Percentiles rank a stretch among this genome's conserved stretches.
Evolutionary conservation across 2,888 invertebrate genomes (phyloP).

Genomic region (Melipona beecheii): DNA sequence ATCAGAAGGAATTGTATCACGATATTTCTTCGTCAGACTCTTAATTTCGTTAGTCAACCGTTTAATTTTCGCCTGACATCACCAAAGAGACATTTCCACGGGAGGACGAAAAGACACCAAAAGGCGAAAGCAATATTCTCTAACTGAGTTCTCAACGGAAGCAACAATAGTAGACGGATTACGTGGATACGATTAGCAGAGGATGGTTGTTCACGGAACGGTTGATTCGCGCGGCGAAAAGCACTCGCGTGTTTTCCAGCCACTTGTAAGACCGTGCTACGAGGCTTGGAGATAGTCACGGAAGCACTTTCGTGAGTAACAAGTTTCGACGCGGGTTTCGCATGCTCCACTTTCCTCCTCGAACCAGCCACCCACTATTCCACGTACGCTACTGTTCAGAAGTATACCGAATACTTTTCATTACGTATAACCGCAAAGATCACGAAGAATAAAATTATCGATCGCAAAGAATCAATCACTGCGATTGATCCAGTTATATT

Average conservation of each 20-base stretch:
- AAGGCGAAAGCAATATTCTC: background rate
- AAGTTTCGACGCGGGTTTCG: conserved; percentile 69
- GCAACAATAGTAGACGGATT: conserved; percentile 21
- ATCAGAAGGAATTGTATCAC: background rate
- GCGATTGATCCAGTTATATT: no score
- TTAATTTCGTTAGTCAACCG: background rate
- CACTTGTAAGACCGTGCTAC: conserved; percentile 64
- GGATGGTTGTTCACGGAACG: conserved; percentile 38
- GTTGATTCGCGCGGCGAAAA: conserved; percentile 47
- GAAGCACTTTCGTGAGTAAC: conserved; percentile 68
- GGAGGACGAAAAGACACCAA: background rate
- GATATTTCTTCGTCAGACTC: background rate
- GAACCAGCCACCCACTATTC: background rate
- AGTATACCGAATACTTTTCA: background rate
- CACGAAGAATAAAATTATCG: no score
- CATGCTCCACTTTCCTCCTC: conserved; percentile 50
- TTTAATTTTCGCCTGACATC: background rate
- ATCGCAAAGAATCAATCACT: no score
- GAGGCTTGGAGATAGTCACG: conserved; percentile 66
- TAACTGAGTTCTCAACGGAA: background rate
- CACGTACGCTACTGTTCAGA: background rate
- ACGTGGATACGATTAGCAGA: conserved; percentile 53
- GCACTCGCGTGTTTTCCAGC: conserved; percentile 64
- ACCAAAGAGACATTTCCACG: background rate
- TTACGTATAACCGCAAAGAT: no score